Evolutionary conservation across 2,113 vertebrate genomes (phyloP), one percentile per base, ranked within the genome.

Genomic region (Polyodon spathula): DNA sequence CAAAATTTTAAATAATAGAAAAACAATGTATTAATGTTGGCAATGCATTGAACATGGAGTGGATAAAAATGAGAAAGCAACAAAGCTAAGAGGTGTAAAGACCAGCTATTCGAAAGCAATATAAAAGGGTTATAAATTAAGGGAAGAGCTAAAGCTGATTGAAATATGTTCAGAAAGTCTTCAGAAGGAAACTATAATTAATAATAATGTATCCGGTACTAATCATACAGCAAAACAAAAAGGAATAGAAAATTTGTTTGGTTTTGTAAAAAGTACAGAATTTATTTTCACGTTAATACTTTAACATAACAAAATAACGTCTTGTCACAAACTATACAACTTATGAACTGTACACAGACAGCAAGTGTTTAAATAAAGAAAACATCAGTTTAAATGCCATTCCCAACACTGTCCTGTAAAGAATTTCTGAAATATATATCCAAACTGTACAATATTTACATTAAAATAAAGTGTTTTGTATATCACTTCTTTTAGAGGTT

Each of bases 401-500:
- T 64, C 71, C 52, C 61, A 71, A 16, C 53, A 14, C n/a, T 27
- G 16, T 27, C 16, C 16, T 54, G 53, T 16, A 54, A 54, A 8
- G 16, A 37, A 54, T 37, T 54, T 16, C 10, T 37, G 53, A 54
- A 54, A 54, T 54, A 76, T 75, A 78, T 76, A 70, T 6, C 52
- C 58, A 62, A 67, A 76, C 60, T 77, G 62, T 53, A 70, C 64
- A 74, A 15, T 79, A 80, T 83, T 71, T 82, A 86, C 80, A 86
- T 54, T 16, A 60, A 58, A 61, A 40, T 39, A 54, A 54, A 27
- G 16, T 6, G 27, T 16, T 9, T 54, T 8, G 5, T 27, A 37
- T 54, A 37, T 17, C 8, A 37, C 53, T n/a, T n/a, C n/a, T 50
- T 50, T 12, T 14, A 50, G 11, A 50, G 7, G 11, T 50, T 50